Evolutionary conservation across 2,113 vertebrate species (phyloP).

Genomic region (Cyprinus carpio): DNA sequence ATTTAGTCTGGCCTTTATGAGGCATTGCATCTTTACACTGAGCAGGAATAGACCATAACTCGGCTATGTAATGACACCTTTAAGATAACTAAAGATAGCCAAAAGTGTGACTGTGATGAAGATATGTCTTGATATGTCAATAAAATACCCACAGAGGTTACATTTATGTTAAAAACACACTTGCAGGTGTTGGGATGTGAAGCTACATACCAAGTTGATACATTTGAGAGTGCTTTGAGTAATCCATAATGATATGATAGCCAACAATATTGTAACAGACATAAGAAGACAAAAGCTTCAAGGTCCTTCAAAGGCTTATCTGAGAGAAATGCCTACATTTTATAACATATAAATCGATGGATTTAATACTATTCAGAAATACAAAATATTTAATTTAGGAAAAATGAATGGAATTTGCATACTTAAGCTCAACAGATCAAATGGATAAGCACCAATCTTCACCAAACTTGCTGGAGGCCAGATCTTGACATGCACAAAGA

Average conservation of each 20-base stretch:
- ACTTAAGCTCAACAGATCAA: slow-evolving; percentile 25
- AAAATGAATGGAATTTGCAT: not conserved
- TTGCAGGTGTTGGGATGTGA: not conserved
- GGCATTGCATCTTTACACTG: not conserved
- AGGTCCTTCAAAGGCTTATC: not conserved
- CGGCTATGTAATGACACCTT: not conserved
- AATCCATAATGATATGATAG: not conserved
- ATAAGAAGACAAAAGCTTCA: not conserved
- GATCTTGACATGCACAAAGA: slow-evolving; percentile 6
- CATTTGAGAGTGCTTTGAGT: not conserved
- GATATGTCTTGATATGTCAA: not conserved
- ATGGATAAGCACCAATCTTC: slow-evolving; percentile 22
- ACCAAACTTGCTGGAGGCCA: slow-evolving; percentile 15
- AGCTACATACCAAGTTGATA: not conserved
- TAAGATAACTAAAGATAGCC: not conserved
- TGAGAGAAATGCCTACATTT: not conserved
- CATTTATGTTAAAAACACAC: not conserved
- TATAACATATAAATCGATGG: not conserved
- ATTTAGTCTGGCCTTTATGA: too few relatives aligned
- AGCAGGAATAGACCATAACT: not conserved
- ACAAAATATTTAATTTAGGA: not conserved
- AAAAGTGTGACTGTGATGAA: not conserved
- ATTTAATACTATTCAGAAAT: not conserved
- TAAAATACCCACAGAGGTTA: not conserved
- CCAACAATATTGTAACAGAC: not conserved